Evolutionary conservation across 2,888 invertebrate species (phyloP).

Genomic region (Lasioglossum leucozonium): DNA sequence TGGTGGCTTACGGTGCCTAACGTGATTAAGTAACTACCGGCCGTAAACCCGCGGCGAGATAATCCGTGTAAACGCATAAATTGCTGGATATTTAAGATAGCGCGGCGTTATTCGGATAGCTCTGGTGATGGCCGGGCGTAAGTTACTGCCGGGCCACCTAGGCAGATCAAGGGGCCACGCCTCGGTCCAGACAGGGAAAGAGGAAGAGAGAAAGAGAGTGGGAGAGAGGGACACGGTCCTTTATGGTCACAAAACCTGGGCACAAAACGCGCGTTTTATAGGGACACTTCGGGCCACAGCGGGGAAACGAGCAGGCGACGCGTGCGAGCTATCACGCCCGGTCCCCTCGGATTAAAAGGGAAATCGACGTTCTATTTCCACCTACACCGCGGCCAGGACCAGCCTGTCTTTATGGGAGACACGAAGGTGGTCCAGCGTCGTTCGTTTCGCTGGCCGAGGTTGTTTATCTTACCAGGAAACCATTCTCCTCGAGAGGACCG

Average conservation of each 20-base stretch:
- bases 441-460: constrained; percentile 53
- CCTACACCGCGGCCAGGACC: constrained; percentile 40
- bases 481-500: constrained; percentile 37
- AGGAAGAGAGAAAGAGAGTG: background rate
- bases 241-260: constrained; percentile 59
- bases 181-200: constrained; percentile 59
- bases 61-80: constrained; percentile 81
- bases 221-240: constrained; percentile 43
- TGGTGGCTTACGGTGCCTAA: constrained; percentile 63
- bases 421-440: constrained; percentile 68
- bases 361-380: constrained; percentile 71
- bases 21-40: constrained; percentile 80
- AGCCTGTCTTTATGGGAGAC: constrained; percentile 65
- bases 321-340: constrained; percentile 70
- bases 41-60: constrained; percentile 76
- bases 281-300: constrained; percentile 25
- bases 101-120: constrained; percentile 78
- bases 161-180: constrained; percentile 68
- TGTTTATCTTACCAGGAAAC: constrained; percentile 53
- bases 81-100: constrained; percentile 80
- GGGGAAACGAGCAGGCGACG: constrained; percentile 56
- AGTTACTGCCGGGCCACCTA: constrained; percentile 79
- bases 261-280: constrained; percentile 71
- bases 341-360: constrained; percentile 64
- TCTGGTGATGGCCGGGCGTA: constrained; percentile 76